A percentile compares a stretch with the other conserved stretches of the same genome.
Evolutionary conservation across 2,113 vertebrate genomes (phyloP).

Genomic region (Aspidoscelis tigris): DNA sequence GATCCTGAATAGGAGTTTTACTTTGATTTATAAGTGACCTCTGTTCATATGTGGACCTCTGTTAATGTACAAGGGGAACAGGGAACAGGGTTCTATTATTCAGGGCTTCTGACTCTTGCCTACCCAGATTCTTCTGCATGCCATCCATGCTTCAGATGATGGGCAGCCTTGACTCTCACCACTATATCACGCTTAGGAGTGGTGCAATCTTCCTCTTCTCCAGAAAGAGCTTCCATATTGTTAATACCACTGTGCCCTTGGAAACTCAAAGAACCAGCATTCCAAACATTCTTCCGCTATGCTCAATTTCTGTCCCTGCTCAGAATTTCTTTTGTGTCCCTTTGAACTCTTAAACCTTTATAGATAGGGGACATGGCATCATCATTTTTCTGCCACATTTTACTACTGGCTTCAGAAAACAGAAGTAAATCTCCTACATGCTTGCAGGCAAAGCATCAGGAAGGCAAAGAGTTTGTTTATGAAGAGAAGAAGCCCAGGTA

Average conservation of each 20-base stretch:
- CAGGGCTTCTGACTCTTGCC: too few relatives aligned
- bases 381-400: slow-evolving; percentile 19
- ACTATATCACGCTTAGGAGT: too few relatives aligned
- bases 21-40: too few relatives aligned
- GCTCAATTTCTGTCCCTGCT: slow-evolving; percentile 26
- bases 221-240: too few relatives aligned
- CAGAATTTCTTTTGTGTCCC: slow-evolving; percentile 1
- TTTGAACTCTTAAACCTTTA: background rate
- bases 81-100: too few relatives aligned
- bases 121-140: too few relatives aligned
- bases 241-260: background rate
- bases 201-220: too few relatives aligned
- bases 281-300: slow-evolving; percentile 14
- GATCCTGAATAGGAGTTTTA: too few relatives aligned
- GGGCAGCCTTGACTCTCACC: too few relatives aligned
- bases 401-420: slow-evolving; percentile 39
- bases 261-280: background rate
- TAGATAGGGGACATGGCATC: slow-evolving; percentile 11
- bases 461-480: slow-evolving; percentile 10
- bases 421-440: slow-evolving; percentile 26
- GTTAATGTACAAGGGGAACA: too few relatives aligned
- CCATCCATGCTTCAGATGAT: too few relatives aligned
- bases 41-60: too few relatives aligned
- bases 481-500: slow-evolving; percentile 36
- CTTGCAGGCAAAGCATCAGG: slow-evolving; percentile 31